Evolutionary conservation across 1,140 invertebrate species (phyloP).

Genomic region (Aphaenogaster rudis): DNA sequence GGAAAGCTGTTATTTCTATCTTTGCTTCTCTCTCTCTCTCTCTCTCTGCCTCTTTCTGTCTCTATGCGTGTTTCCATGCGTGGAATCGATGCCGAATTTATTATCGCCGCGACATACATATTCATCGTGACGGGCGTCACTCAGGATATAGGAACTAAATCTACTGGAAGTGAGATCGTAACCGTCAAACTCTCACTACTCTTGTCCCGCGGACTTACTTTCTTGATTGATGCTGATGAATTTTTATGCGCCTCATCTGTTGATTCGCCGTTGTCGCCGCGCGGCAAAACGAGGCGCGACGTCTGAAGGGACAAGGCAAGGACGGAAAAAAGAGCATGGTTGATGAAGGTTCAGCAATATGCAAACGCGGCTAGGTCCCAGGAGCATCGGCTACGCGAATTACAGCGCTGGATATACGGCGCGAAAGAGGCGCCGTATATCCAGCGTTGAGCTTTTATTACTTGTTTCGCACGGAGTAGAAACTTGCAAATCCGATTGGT

Average conservation of each 20-base stretch:
- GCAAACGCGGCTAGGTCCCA: slow-evolving; percentile 61
- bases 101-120: slow-evolving; percentile 12
- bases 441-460: slow-evolving; percentile 78
- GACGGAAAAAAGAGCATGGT: slow-evolving; percentile 9
- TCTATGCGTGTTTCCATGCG: not conserved
- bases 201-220: slow-evolving; percentile 10
- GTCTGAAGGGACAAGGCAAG: not conserved
- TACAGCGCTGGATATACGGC: slow-evolving; percentile 23
- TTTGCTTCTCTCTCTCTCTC: not conserved
- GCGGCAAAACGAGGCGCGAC: slow-evolving; percentile 34
- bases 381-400: slow-evolving; percentile 62
- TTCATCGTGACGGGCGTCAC: slow-evolving; percentile 23
- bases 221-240: slow-evolving; percentile 59
- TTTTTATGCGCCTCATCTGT: slow-evolving; percentile 60
- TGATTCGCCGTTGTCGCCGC: not conserved
- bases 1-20: not conserved
- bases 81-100: slow-evolving; percentile 32
- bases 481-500: not conserved
- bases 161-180: slow-evolving; percentile 31
- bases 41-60: not conserved
- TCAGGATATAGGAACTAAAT: slow-evolving; percentile 34
- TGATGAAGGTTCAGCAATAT: slow-evolving; percentile 66
- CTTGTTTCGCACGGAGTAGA: slow-evolving; percentile 50
- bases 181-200: not conserved
- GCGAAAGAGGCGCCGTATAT: too few species aligned